Percentiles rank a stretch among this genome's conserved stretches.
Conservation (phyloP, 2,797 vertebrate genomes). For the Sebastes steindachneri region DNA sequence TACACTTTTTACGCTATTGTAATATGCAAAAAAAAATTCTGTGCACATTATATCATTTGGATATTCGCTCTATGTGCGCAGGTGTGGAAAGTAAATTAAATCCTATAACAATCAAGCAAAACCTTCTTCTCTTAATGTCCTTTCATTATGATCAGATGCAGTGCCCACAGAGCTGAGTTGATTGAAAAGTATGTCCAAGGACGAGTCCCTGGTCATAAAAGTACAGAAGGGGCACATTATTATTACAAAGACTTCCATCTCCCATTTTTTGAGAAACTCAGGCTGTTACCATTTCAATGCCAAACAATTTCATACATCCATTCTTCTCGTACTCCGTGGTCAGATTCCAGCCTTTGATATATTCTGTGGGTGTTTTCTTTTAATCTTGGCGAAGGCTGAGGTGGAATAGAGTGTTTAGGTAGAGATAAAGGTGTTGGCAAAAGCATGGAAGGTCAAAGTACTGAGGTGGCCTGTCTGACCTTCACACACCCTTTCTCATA, state of each 20-base stretch:
- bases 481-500: conserved; percentile 73
- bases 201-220: conserved; percentile 65
- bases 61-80: not conserved
- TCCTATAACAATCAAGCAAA: conserved; percentile 11
- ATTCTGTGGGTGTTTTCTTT: conserved; percentile 64
- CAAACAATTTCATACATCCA: conserved; percentile 63
- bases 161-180: conserved; percentile 14
- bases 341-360: conserved; percentile 61
- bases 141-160: conserved; percentile 41
- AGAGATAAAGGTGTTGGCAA: conserved; percentile 66
- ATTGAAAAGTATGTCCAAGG: conserved; percentile 74
- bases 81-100: conserved; percentile 8
- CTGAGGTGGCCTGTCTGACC: conserved; percentile 77
- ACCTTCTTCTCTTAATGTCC: conserved; percentile 18
- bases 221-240: conserved; percentile 53
- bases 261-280: conserved; percentile 21
- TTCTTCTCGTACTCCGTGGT: conserved; percentile 46
- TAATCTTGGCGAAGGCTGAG: conserved; percentile 60
- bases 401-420: conserved; percentile 60
- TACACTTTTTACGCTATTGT: not conserved
- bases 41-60: not conserved
- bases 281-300: conserved; percentile 72
- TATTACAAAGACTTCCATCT: conserved; percentile 61
- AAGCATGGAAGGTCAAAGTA: conserved; percentile 76
- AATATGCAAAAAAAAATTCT: not conserved